Percentiles rank a stretch among this genome's conserved stretches.
phyloP scores from a whole-genome alignment of 2,797 vertebrate genomes.

The Leptodactylus fallax region DNA sequence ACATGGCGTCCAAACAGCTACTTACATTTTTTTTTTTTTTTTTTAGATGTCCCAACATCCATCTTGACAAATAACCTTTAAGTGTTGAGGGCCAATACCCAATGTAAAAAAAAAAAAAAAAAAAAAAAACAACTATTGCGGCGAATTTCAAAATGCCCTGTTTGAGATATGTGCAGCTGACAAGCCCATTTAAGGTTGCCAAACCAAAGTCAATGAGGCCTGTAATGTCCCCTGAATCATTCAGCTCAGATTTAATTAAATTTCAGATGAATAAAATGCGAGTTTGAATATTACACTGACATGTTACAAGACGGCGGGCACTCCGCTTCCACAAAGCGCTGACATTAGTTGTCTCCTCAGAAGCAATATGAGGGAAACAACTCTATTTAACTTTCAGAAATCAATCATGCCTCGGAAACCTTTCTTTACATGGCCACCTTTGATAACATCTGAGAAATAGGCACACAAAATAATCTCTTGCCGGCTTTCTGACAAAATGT shows the following conservation, averaged over 20 bases:
- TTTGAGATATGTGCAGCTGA: background rate
- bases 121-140: background rate
- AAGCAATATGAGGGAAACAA: background rate
- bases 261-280: background rate
- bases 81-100: background rate
- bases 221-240: conserved; percentile 10
- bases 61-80: background rate
- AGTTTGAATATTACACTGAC: background rate
- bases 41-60: background rate
- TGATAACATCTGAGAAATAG: conserved; percentile 49
- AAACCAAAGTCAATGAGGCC: conserved; percentile 15
- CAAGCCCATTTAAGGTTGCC: background rate
- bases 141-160: background rate
- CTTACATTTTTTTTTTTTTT: too few relatives aligned
- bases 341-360: background rate
- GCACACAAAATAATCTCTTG: conserved; percentile 36
- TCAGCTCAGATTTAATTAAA: conserved; percentile 15
- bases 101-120: background rate
- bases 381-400: conserved; percentile 31
- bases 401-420: conserved; percentile 37
- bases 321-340: background rate
- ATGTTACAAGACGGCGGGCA: background rate
- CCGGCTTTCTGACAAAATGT: conserved; percentile 33
- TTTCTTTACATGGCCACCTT: conserved; percentile 38
- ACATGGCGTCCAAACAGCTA: too few relatives aligned